Base-by-base conservation (phyloP, 2,888 invertebrate species). In the Sphaerophoria taeniata region DNA sequence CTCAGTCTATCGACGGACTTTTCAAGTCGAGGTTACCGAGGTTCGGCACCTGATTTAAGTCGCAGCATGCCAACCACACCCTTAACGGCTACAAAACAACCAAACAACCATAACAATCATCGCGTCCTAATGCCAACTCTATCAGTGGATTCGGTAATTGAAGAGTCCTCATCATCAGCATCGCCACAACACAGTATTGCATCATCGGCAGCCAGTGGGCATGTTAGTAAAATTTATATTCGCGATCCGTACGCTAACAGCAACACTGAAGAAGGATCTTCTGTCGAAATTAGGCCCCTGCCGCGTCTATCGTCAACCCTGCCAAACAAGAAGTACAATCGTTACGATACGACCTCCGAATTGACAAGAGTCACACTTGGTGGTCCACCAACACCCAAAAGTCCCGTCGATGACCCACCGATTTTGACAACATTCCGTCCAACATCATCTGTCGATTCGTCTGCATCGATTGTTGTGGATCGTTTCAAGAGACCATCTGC, bases 31-130 rank as follows among this genome's bases (percentile, higher is more conserved):
- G 90, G 90, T 87, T 91, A 91, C 80, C 90, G 90, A 33, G 90
- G 91, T 70, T 92, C 92, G 3, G 91, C 90, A 14, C 92, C 92
- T 39, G 92, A 92, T 88, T 88, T 92, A 33, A 92, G 91, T 73
- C 90, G 89, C 74, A 92, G 92, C 82, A 90, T 92, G 51, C 91
- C 92, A 9, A 92, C 88, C 63, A 92, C 92, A 11, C 91, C 91
- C 0, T 88, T 90, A 6, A 82, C 90, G 58, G 90, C 89, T 53
- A 88, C 31, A 88, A 88, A 82, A 45, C 75, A 83, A 58, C 75
- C 60, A 33, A 82, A 73, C 34, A 74, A 72, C 69, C 74, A 72
- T 72, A 82, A 73, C 34, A 74, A 72, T 72, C 74, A 72, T 75
- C 74, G 77, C 4, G 89, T 90, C 80, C 75, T 88, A 14, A 88